These are phyloP conservation scores for Amiota minor DNA, from an alignment of 2,888 invertebrate genomes.

Conservation along the genomic window DNA sequence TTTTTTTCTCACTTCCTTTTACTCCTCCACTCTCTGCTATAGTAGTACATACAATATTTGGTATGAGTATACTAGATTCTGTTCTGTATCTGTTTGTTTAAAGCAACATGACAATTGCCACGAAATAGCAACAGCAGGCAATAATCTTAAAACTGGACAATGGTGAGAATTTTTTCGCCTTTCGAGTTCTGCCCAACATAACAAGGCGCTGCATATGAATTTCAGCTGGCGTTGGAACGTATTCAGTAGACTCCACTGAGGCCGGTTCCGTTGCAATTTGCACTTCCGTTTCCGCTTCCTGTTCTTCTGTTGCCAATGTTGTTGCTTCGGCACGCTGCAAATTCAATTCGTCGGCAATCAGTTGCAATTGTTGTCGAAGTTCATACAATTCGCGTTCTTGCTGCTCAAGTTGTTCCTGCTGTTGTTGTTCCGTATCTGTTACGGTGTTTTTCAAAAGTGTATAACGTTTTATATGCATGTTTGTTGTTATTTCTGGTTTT, in stretches of 20 bases:
- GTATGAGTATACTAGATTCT: too few species aligned
- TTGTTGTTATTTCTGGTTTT: constrained; percentile 14
- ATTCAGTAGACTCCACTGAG: background rate
- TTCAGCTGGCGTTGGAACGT: constrained; percentile 38
- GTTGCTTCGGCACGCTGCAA: background rate
- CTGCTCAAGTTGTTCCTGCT: constrained; percentile 41
- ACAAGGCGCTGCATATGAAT: background rate
- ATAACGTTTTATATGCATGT: too few species aligned
- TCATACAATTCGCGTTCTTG: constrained; percentile 30
- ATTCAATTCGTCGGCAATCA: constrained; percentile 14
- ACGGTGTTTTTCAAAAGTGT: too few species aligned
- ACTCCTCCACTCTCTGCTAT: too few species aligned
- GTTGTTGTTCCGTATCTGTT: constrained; percentile 8
- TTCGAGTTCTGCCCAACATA: constrained; percentile 30
- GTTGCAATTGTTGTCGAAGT: constrained; percentile 7
- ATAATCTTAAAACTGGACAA: constrained; percentile 59
- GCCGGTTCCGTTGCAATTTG: background rate
- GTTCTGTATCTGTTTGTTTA: constrained; percentile 27
- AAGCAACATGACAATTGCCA: constrained; percentile 55
- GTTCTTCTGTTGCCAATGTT: background rate
- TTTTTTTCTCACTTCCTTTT: too few species aligned
- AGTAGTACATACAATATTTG: too few species aligned
- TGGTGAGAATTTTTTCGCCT: constrained; percentile 26
- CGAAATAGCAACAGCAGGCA: constrained; percentile 59
- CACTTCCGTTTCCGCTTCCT: constrained; percentile 3